A percentile compares a stretch with the other conserved stretches of the same genome.
Conservation (phyloP, 1,140 invertebrate species). For the Dinoponera quadriceps region DNA sequence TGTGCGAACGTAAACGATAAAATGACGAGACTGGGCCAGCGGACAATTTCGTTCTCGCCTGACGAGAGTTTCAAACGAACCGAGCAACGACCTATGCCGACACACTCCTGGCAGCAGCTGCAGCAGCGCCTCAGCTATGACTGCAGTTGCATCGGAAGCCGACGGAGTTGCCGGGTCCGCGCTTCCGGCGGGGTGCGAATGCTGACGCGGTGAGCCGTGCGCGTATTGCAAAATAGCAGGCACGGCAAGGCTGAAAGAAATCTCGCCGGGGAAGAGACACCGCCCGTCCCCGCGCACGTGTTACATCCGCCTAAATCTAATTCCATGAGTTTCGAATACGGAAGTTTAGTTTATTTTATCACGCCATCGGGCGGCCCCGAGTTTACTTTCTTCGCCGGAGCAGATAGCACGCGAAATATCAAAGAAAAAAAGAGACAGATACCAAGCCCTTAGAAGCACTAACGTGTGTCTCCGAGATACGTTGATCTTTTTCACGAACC, state of each 20-base stretch:
- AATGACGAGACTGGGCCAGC: conserved; percentile 64
- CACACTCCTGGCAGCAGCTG: conserved; percentile 68
- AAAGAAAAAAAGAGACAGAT: no score
- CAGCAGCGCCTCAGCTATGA: conserved; percentile 51
- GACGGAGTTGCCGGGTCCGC: conserved; percentile 39
- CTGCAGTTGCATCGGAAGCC: conserved; percentile 67
- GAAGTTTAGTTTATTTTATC: conserved; percentile 11
- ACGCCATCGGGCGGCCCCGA: background rate
- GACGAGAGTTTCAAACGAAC: conserved; percentile 75
- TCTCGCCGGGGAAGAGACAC: conserved; percentile 27
- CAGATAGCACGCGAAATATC: no score
- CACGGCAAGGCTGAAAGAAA: conserved; percentile 52
- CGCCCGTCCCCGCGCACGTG: conserved; percentile 7
- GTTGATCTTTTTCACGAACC: no score
- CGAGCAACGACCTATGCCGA: conserved; percentile 61
- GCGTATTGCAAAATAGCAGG: conserved; percentile 74
- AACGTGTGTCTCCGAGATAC: no score
- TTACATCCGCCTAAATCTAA: conserved; percentile 38
- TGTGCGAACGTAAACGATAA: conserved; percentile 64
- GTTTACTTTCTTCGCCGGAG: background rate
- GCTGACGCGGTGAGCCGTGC: conserved; percentile 71
- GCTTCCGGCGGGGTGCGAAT: conserved; percentile 68
- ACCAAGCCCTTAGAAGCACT: no score
- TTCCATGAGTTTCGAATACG: conserved; percentile 20
- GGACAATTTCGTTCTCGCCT: conserved; percentile 75